Evolutionary conservation across 2,888 invertebrate genomes (phyloP), one percentile per base, ranked within the genome.

Genomic region (Standfussiana lucernea): DNA sequence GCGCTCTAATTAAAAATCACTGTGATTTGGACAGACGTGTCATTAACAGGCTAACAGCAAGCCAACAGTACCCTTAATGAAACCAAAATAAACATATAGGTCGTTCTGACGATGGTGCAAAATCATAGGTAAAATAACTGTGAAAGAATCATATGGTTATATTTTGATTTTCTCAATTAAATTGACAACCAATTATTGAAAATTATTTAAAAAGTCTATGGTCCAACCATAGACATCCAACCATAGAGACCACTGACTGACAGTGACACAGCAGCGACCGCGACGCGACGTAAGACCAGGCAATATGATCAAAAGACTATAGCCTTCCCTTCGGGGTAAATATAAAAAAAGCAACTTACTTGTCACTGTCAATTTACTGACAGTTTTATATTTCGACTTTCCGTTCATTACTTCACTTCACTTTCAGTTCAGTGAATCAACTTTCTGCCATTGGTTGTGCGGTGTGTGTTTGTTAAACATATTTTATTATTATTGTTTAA

Each of bases 401-500:
- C 18, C 80, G 56, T 76, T 79, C 50, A 50, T 24, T 42, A n/a
- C 28, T 61, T 47, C 77, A 77, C 75, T 56, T 71, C 42, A 45
- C 28, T 79, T 73, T 80, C 80, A 77, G 80, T 77, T 72, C 73
- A 77, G 59, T 59, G 75, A 77, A 73, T 80, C 67, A 50, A 71
- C 53, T 80, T 70, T 73, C 56, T 76, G 67, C 70, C 24, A 42
- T 73, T 21, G 72, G 79, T 71, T 81, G 89, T 81, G 71, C 69
- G 40, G 53, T 65, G 67, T 70, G 42, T 70, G 37, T 74, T 78
- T 83, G 35, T 47, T 21, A 77, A 66, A 72, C 70, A 73, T 81
- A 59, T 82, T 47, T 65, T 66, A 76, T 56, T 76, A 77, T 80
- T 81, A 80, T 75, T 86, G 79, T 66, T 79, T 81, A 84, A 79